Conservation (phyloP, 2,888 invertebrate genomes). For the Folsomia manolachei region DNA sequence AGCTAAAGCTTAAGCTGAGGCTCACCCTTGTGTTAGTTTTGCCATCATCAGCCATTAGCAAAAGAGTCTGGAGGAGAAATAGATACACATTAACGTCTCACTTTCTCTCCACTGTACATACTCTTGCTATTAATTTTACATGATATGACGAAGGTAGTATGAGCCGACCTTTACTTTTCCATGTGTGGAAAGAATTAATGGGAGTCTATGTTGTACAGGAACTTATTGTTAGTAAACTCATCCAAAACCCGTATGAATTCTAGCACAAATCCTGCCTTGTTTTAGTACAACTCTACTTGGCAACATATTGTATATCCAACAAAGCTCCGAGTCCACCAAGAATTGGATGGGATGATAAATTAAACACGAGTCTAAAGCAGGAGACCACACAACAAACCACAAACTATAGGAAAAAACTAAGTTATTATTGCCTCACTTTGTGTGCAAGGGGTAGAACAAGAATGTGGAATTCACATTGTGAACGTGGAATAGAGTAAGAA, state of each 20-base stretch:
- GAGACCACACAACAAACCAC: not conserved
- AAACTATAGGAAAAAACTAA: not conserved
- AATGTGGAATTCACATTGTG: not conserved
- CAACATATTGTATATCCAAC: too few relatives aligned
- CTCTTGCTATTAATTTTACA: not conserved
- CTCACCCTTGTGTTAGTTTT: not conserved
- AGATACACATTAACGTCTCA: not conserved
- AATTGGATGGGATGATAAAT: constrained; percentile 6
- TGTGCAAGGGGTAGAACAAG: not conserved
- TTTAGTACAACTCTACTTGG: too few relatives aligned
- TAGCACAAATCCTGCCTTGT: too few relatives aligned
- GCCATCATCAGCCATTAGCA: not conserved
- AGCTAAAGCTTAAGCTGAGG: not conserved
- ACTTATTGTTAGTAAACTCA: not conserved
- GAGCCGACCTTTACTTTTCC: too few relatives aligned
- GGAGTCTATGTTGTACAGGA: not conserved
- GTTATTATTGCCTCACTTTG: constrained; percentile 8
- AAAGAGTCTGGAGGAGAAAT: not conserved
- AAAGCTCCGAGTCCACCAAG: not conserved
- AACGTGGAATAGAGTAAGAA: not conserved
- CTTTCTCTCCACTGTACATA: constrained; percentile 3
- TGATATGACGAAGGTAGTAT: not conserved
- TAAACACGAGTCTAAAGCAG: not conserved
- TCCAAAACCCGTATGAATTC: not conserved
- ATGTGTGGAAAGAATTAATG: not conserved